A percentile compares a stretch with the other conserved stretches of the same genome.
Evolutionary conservation across 2,113 vertebrate species (phyloP).

Genomic region (Cyprinodon tularosa): DNA sequence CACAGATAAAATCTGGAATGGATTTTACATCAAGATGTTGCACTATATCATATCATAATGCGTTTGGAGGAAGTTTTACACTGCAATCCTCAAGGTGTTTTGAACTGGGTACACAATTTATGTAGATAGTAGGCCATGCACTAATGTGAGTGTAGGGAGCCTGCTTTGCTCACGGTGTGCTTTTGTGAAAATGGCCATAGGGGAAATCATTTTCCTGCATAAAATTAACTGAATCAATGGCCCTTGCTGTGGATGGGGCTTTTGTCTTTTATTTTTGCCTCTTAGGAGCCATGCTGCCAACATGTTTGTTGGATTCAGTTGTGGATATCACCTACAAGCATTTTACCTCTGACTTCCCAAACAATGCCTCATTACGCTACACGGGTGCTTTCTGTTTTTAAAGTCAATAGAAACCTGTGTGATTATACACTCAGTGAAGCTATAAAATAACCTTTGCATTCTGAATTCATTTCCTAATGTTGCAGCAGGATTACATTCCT

Average conservation of each 20-base stretch:
- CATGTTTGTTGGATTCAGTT: constrained; percentile 59
- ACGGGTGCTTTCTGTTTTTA: constrained; percentile 58
- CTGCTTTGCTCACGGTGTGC: constrained; percentile 60
- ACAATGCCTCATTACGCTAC: constrained; percentile 56
- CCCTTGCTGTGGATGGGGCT: constrained; percentile 66
- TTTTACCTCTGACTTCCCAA: constrained; percentile 45
- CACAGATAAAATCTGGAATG: constrained; percentile 27
- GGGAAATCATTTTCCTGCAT: constrained; percentile 82
- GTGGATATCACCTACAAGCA: constrained; percentile 58
- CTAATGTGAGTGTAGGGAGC: constrained; percentile 69
- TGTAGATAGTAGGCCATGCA: constrained; percentile 69
- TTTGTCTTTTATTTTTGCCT: constrained; percentile 66
- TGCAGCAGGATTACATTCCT: constrained; percentile 41
- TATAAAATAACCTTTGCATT: constrained; percentile 42
- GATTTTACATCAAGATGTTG: constrained; percentile 23
- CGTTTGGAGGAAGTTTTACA: constrained; percentile 3
- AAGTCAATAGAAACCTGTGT: constrained; percentile 48
- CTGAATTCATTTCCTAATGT: constrained; percentile 17
- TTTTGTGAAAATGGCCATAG: constrained; percentile 68
- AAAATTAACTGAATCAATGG: constrained; percentile 83
- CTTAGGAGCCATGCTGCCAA: constrained; percentile 56
- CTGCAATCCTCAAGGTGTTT: constrained; percentile 34
- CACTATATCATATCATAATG: constrained; percentile 19
- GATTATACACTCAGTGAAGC: constrained; percentile 42
- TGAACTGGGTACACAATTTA: constrained; percentile 62